Conservation (phyloP, 2,797 vertebrate genomes). For the Sebastes minor region DNA sequence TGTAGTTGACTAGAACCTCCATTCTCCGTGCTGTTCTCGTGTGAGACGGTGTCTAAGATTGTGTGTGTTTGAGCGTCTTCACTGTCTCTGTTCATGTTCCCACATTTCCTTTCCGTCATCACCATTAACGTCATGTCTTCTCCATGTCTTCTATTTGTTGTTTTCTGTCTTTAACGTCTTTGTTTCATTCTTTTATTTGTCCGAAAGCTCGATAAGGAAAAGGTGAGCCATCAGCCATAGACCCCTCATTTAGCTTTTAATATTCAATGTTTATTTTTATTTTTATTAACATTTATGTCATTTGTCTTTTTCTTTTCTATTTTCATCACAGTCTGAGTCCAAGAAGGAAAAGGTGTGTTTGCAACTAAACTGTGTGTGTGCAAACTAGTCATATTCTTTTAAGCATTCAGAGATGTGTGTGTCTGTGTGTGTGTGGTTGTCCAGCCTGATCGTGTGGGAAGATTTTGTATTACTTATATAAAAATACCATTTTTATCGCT, state of each 20-base stretch:
- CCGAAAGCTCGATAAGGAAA: slow-evolving; percentile 64
- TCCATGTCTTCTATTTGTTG: background rate
- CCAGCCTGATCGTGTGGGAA: background rate
- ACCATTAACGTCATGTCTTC: background rate
- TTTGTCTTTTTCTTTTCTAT: background rate
- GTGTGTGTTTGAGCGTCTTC: background rate
- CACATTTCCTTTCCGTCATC: background rate
- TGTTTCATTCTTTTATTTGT: slow-evolving; percentile 25
- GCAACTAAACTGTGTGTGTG: background rate
- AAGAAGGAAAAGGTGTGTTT: slow-evolving; percentile 76
- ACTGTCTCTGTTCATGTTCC: background rate
- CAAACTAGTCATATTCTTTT: background rate
- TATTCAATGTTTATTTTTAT: background rate
- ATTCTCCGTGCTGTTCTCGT: background rate
- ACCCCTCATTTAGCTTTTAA: background rate
- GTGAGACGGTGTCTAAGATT: background rate
- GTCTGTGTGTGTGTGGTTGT: background rate
- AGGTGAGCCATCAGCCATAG: slow-evolving; percentile 57
- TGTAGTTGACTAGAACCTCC: background rate
- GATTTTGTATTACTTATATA: background rate
- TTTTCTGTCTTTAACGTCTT: slow-evolving; percentile 6
- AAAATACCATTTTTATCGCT: background rate
- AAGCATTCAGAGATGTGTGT: background rate
- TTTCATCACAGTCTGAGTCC: slow-evolving; percentile 33
- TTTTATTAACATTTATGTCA: background rate